These are phyloP conservation scores for Physella acuta DNA, from an alignment of 1,140 invertebrate species.

Conservation along the genomic window DNA sequence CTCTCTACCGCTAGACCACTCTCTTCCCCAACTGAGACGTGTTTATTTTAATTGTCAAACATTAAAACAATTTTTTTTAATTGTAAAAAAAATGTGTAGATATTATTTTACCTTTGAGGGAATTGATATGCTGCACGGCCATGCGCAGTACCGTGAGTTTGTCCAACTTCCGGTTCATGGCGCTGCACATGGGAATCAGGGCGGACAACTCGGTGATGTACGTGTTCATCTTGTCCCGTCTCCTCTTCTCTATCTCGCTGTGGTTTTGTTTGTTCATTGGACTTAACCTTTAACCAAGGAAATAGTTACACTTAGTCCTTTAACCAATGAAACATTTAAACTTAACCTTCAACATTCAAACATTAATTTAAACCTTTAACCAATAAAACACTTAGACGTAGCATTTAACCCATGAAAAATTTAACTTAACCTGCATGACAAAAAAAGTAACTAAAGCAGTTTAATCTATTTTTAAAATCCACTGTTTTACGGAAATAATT, in stretches of 20 bases:
- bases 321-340: not conserved
- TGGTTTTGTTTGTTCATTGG: conserved; percentile 68
- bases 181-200: conserved; percentile 91
- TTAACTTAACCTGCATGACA: not conserved
- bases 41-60: too few relatives aligned
- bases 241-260: conserved; percentile 91
- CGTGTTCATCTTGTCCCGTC: conserved; percentile 94
- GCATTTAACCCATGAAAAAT: too few relatives aligned
- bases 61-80: too few relatives aligned
- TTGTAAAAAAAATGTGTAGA: too few relatives aligned
- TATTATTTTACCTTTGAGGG: conserved; percentile 49
- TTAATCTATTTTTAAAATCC: too few relatives aligned
- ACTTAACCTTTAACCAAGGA: conserved; percentile 25
- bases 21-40: too few relatives aligned
- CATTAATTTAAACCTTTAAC: not conserved
- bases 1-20: too few relatives aligned
- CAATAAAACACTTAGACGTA: not conserved
- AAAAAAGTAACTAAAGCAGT: not conserved
- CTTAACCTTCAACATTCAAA: too few relatives aligned
- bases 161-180: conserved; percentile 88
- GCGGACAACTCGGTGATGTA: conserved; percentile 88
- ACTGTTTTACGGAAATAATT: too few relatives aligned
- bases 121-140: conserved; percentile 89
- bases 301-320: not conserved
- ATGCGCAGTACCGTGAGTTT: conserved; percentile 90